Percentiles rank a stretch among this genome's conserved stretches.
phyloP scores from a whole-genome alignment of 2,797 vertebrate species.

The Myripristis murdjan region DNA sequence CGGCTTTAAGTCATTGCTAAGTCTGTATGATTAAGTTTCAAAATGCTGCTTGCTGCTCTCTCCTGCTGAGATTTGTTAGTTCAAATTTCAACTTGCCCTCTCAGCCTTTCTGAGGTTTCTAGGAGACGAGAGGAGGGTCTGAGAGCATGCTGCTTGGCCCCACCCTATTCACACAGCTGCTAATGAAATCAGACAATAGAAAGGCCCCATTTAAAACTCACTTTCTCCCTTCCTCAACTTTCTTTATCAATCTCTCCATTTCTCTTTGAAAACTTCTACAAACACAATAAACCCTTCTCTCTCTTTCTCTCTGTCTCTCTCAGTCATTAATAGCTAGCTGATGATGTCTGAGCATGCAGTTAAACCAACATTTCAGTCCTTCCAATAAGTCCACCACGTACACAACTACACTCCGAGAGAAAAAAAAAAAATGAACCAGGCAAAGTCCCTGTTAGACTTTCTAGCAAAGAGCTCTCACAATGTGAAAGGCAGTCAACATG shows the following conservation, averaged over 20 bases:
- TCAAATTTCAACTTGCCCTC: conserved; percentile 16
- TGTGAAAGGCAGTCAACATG: not conserved
- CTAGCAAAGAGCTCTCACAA: not conserved
- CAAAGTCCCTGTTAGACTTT: not conserved
- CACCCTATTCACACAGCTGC: conserved; percentile 15
- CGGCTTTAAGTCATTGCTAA: not conserved
- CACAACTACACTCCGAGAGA: too few species aligned
- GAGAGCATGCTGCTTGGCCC: conserved; percentile 12
- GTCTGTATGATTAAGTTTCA: conserved; percentile 5
- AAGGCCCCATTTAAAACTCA: conserved; percentile 24
- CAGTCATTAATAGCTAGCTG: not conserved
- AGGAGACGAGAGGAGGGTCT: conserved; percentile 37
- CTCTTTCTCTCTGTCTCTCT: not conserved
- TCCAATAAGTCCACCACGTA: too few species aligned
- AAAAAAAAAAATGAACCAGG: not conserved
- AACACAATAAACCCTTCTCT: not conserved
- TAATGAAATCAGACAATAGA: conserved; percentile 22
- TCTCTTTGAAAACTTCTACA: not conserved
- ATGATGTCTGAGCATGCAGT: not conserved
- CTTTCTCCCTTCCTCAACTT: not conserved
- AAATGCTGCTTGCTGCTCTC: conserved; percentile 1
- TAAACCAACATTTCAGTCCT: not conserved
- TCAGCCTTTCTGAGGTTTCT: conserved; percentile 30
- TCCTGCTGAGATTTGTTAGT: conserved; percentile 28
- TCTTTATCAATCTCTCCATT: not conserved